phyloP scores from a whole-genome alignment of 92 coral and sea anemone species.

The Actinostola sp. region DNA sequence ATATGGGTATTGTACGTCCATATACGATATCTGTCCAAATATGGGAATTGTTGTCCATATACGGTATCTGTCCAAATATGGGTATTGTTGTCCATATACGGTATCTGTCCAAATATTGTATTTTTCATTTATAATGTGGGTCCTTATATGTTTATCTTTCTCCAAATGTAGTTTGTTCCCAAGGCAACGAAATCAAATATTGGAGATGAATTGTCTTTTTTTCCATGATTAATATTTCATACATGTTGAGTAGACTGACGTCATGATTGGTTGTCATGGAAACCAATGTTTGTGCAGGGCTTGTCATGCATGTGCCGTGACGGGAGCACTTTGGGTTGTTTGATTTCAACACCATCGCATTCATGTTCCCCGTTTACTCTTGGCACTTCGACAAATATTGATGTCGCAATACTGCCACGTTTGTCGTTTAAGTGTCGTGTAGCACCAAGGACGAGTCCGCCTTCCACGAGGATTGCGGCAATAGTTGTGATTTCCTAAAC shows the following conservation, averaged over 20 bases:
- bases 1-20: no score
- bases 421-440: constrained; percentile 78
- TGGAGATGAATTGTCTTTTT: no score
- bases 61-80: no score
- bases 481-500: constrained; percentile 84
- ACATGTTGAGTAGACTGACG: background rate
- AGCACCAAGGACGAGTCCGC: constrained; percentile 92
- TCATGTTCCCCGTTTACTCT: constrained; percentile 36
- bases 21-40: no score
- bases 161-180: no score
- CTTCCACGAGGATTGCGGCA: constrained; percentile 92
- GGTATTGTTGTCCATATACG: no score
- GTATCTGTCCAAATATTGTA: no score
- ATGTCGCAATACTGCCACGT: constrained; percentile 96
- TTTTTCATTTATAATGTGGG: no score
- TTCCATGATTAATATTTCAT: no score
- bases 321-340: background rate
- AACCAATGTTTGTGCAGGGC: background rate
- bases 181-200: no score
- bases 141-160: no score
- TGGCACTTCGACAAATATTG: constrained; percentile 63
- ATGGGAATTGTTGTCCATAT: no score
- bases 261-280: constrained; percentile 10
- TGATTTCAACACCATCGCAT: background rate
- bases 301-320: background rate